Base-by-base conservation (phyloP, 1,140 invertebrate genomes). In the Chelonus insularis region DNA sequence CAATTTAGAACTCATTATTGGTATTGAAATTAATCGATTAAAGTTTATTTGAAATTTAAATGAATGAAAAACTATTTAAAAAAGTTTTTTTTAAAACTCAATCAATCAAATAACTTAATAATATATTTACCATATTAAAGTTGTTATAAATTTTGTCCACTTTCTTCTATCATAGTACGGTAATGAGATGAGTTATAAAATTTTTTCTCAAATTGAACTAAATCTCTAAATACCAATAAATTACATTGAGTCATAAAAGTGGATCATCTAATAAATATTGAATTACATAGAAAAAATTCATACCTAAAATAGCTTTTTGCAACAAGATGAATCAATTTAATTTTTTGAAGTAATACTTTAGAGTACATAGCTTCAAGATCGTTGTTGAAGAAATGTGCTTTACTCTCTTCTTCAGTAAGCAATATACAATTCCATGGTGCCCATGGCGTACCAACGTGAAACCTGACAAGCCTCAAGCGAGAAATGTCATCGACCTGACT, bases 351-450 rank as follows among this genome's bases (percentile, higher is more conserved):
- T 41, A 78, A 29, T 9, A 57, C 59, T 11, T 57, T 63, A 0
- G 78, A 76, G 20, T 79, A 80, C 6, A 72, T 43, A 1, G 23
- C 56, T n/a, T 56, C 7, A 5, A 66, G 57, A 54, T 75, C 69
- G 12, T 64, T 39, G 12, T 68, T 60, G 4, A 14, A 61, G 25
- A 50, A 55, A 59, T 91, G 89, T 3, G 80, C 76, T 58, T 86
- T 84, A 41, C 84, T 84, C 75, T 91, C 89, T 45, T 86, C 82
- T 1, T 84, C 72, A 0, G 88, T 89, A 1, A 91, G 72, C 14
- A 90, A 70, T 54, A 91, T 84, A 66, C 87, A 89, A 68, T 91
- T 91, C 89, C 88, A 91, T 0, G 89, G 89, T 6, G 86, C 82
- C 89, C 89, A 91, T 37, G 86, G 84, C 32, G 84, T 69, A 3